Evolutionary conservation across 2,888 invertebrate genomes (phyloP).

Genomic region (Prosapia bicincta): DNA sequence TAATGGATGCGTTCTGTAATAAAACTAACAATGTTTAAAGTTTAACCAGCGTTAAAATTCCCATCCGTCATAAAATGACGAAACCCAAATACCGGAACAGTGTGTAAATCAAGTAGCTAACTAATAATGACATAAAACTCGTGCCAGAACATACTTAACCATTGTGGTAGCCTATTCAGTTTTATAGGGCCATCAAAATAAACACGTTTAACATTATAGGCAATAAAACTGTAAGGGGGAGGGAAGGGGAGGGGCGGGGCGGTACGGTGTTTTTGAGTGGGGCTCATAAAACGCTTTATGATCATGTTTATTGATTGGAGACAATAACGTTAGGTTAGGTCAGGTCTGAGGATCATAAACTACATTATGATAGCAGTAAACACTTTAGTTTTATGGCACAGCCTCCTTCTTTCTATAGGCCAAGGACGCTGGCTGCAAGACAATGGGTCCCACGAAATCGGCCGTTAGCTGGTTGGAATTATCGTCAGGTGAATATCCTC

Average conservation of each 20-base stretch:
- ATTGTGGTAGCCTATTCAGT: not conserved
- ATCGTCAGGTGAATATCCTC: no score
- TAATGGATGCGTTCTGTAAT: no score
- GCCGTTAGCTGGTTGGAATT: not conserved
- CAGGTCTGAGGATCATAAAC: slow-evolving; percentile 7
- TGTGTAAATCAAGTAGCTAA: not conserved
- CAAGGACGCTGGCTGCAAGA: not conserved
- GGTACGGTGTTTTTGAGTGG: slow-evolving; percentile 21
- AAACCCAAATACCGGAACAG: not conserved
- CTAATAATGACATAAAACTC: not conserved
- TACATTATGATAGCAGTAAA: not conserved
- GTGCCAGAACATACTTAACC: not conserved
- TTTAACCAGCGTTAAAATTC: not conserved
- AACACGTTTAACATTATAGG: slow-evolving; percentile 16
- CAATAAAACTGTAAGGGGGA: slow-evolving; percentile 23
- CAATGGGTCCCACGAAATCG: slow-evolving; percentile 2
- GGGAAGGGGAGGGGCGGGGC: not conserved
- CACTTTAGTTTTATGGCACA: not conserved
- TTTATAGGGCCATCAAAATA: slow-evolving; percentile 28
- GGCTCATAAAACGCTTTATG: slow-evolving; percentile 27
- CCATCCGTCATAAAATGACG: not conserved
- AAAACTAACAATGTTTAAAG: no score
- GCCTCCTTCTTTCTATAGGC: not conserved
- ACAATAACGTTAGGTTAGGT: slow-evolving; percentile 24
- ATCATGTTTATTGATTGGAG: slow-evolving; percentile 28